Base-by-base conservation (phyloP, 2,797 vertebrate genomes). In the Peromyscus nudipes region DNA sequence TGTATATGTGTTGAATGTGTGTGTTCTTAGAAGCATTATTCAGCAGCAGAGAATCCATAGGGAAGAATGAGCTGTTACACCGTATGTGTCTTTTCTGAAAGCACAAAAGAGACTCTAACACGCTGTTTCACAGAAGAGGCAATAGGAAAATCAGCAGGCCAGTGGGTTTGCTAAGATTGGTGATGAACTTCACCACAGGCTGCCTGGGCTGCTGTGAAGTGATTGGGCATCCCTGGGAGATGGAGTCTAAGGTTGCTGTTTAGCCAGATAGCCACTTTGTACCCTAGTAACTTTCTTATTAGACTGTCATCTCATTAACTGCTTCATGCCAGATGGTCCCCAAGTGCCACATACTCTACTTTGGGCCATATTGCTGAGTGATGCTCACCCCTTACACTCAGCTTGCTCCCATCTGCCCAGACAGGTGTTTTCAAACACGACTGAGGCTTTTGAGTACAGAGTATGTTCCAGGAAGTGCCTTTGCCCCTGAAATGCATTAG, bases 51-150 rank as follows among this genome's bases (percentile, higher is more conserved):
- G 67, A 95, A 91, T 82, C 67, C 85, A 81, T 37, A 92, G 75
- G 77, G 46, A n/a, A 85, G 64, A 83, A 92, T 89, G 75, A 91
- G 21, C 84, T 52, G 13, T 94, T 90, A 25, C 4, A 80, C 49
- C 3, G 19, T 82, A 3, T 55, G 52, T 37, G 16, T 87, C 82
- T 95, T 95, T 95, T 94, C 67, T 71, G 46, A 95, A 97, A 96
- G 76, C 83, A 96, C 80, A 89, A 19, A 85, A 88, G 89, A 79
- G 71, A 71, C 31, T 37, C 43, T 55, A 14, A 77, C 37, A 0
- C 80, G 52, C 92, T 75, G 86, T 88, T 96, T 96, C 91, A 90
- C 91, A 88, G 93, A 98, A 94, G 95, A 95, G 60, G 76, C 79
- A 60, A 96, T 29, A 94, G 91, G 92, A 95, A 96, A 94, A 89